phyloP scores from a whole-genome alignment of 2,113 vertebrate genomes.

The Thomomys bottae region DNA sequence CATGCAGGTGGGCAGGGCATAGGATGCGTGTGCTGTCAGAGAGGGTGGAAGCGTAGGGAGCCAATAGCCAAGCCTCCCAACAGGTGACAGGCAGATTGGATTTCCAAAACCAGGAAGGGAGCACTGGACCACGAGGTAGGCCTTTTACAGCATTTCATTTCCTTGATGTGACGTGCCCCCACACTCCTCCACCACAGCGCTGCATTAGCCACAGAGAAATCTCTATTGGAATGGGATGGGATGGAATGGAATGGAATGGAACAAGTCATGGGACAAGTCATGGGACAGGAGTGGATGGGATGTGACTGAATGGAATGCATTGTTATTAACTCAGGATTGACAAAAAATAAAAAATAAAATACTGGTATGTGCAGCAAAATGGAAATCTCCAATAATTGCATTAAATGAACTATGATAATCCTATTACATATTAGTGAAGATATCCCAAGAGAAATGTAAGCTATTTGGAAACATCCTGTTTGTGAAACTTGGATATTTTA shows the following conservation, averaged over 20 bases:
- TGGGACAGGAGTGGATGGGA: too few relatives aligned
- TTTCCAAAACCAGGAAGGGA: too few relatives aligned
- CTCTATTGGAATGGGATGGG: not conserved
- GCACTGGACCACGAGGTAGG: too few relatives aligned
- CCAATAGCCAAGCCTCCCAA: too few relatives aligned
- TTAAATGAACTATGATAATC: not conserved
- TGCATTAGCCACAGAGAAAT: not conserved
- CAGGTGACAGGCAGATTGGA: too few relatives aligned
- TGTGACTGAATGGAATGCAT: not conserved
- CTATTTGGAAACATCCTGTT: conserved; percentile 80
- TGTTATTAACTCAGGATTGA: not conserved
- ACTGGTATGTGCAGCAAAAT: not conserved
- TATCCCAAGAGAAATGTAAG: conserved; percentile 67
- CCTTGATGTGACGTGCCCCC: too few relatives aligned
- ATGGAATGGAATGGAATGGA: not conserved
- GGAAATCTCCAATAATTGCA: not conserved
- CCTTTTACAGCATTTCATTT: too few relatives aligned
- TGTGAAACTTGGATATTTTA: conserved; percentile 74
- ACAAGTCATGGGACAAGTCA: too few relatives aligned
- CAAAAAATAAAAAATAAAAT: too few relatives aligned
- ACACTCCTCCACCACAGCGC: not conserved
- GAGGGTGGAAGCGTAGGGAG: too few relatives aligned
- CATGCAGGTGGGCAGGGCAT: too few relatives aligned
- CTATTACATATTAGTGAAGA: conserved; percentile 55
- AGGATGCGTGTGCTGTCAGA: too few relatives aligned